These are phyloP conservation scores for Shinisaurus crocodilurus DNA, from an alignment of 2,113 vertebrate genomes.

Conservation along the genomic window DNA sequence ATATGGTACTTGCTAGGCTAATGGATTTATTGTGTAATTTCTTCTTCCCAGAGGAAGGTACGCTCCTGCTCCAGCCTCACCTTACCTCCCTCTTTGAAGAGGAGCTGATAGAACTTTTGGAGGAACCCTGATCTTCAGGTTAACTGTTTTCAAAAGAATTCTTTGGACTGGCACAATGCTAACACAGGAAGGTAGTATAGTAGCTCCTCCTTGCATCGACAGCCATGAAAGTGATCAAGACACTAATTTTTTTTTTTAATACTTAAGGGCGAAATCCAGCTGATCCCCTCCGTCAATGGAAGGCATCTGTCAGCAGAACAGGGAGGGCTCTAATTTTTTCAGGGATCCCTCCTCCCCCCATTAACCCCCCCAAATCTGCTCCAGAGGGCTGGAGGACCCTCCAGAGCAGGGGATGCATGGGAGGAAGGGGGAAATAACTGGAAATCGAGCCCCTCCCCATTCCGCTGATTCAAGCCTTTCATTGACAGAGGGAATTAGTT, in stretches of 20 bases:
- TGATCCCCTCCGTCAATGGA: background rate
- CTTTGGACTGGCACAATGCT: background rate
- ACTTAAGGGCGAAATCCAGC: background rate
- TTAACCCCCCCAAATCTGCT: background rate
- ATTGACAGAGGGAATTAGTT: background rate
- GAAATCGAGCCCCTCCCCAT: background rate
- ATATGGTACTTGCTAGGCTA: background rate
- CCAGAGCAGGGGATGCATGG: background rate
- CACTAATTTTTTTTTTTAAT: background rate
- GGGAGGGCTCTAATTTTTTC: background rate
- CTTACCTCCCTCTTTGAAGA: background rate
- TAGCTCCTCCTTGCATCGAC: background rate
- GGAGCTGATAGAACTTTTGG: background rate
- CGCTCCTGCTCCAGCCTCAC: background rate
- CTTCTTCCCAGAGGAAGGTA: background rate
- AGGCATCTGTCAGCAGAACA: background rate
- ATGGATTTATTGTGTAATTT: background rate
- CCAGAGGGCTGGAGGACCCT: background rate
- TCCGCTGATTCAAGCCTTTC: background rate
- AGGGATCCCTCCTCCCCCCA: background rate
- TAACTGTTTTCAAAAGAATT: background rate
- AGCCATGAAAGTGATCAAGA: background rate
- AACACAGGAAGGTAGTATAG: background rate
- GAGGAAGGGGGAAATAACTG: background rate
- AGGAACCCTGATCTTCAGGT: background rate